Percentiles rank a stretch among this genome's conserved stretches.
Evolutionary conservation across 2,113 vertebrate genomes (phyloP).

Genomic region (Xiphophorus maculatus): DNA sequence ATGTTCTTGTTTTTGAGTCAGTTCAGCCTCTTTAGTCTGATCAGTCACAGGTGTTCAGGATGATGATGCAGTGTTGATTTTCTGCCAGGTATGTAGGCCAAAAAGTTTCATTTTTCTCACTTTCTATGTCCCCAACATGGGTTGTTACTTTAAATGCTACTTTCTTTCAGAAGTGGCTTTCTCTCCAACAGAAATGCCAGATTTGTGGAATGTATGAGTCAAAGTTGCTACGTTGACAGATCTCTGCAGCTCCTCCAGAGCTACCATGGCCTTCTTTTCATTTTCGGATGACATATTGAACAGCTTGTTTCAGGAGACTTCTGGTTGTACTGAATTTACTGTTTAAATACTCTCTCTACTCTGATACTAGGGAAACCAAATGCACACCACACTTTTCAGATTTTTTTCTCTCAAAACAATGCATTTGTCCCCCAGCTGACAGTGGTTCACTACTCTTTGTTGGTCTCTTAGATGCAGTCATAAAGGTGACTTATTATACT

Average conservation of each 20-base stretch:
- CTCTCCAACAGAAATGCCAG: too few species aligned
- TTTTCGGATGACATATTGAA: background rate
- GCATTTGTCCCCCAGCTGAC: background rate
- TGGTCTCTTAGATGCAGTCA: background rate
- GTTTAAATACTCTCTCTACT: too few species aligned
- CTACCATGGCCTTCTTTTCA: background rate
- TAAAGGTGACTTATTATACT: too few species aligned
- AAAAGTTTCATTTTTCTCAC: too few species aligned
- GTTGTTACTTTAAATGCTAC: too few species aligned
- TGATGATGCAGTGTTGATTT: background rate
- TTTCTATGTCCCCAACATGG: too few species aligned
- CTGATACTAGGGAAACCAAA: background rate
- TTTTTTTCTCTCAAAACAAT: background rate
- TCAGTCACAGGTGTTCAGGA: background rate
- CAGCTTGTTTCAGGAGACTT: background rate
- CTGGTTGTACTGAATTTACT: background rate
- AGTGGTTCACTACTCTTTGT: background rate
- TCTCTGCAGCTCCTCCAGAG: background rate
- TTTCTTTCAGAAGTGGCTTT: too few species aligned
- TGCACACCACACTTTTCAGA: background rate
- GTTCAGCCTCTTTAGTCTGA: slow-evolving; percentile 1
- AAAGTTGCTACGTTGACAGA: background rate
- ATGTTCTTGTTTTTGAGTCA: background rate
- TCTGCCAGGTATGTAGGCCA: background rate
- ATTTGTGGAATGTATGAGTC: background rate